Conservation (phyloP, 2,888 invertebrate genomes). For the Sarcophaga variegata region DNA sequence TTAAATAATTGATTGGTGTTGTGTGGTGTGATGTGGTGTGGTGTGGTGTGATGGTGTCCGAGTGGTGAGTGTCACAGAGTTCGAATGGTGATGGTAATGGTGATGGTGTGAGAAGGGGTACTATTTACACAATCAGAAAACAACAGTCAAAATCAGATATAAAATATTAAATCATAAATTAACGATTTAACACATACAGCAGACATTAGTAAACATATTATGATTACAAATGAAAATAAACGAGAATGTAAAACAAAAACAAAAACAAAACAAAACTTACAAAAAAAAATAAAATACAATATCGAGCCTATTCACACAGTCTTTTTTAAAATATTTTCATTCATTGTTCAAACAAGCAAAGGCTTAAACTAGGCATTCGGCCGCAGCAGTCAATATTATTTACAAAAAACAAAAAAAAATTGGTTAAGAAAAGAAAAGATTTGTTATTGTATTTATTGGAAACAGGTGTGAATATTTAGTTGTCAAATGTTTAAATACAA, state of each 20-base stretch:
- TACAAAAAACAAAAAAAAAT: neutral
- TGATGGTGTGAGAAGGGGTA: too few relatives aligned
- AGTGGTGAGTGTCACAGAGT: too few relatives aligned
- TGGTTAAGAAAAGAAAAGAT: neutral
- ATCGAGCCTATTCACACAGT: neutral
- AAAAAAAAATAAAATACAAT: slow-evolving; percentile 15
- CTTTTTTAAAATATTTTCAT: slow-evolving; percentile 5
- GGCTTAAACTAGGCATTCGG: too few relatives aligned
- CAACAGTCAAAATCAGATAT: slow-evolving; percentile 44
- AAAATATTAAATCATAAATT: slow-evolving; percentile 76
- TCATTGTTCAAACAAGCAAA: too few relatives aligned
- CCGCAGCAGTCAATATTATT: neutral
- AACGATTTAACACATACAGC: slow-evolving; percentile 67
- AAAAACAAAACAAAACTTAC: slow-evolving; percentile 35
- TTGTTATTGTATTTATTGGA: neutral
- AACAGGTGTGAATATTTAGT: slow-evolving; percentile 69
- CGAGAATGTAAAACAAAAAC: slow-evolving; percentile 4
- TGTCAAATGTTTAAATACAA: slow-evolving; percentile 64
- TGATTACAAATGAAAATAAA: slow-evolving; percentile 31
- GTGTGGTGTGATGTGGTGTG: neutral
- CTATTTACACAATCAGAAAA: neutral
- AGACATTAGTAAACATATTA: slow-evolving; percentile 60
- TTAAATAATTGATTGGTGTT: slow-evolving; percentile 77
- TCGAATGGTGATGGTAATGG: too few relatives aligned
- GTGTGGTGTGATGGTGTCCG: too few relatives aligned